Percentiles rank a stretch among this genome's conserved stretches.
These are phyloP conservation scores for Anas flavirostris DNA, from an alignment of 2,797 vertebrate species.

Conservation along the genomic window DNA sequence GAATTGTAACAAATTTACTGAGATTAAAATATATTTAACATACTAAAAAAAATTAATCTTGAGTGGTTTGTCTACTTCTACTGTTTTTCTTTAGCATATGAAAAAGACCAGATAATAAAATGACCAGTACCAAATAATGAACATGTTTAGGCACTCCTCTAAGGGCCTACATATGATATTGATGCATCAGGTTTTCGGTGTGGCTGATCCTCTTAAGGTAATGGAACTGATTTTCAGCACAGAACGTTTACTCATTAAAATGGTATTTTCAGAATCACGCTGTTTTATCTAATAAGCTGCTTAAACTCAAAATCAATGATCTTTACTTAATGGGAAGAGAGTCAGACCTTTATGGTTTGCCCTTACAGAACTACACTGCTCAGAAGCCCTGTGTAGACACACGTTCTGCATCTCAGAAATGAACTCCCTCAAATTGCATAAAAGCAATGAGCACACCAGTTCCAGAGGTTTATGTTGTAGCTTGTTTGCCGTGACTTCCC, in stretches of 20 bases:
- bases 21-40: not conserved
- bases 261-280: not conserved
- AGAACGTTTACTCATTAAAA: not conserved
- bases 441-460: accelerated
- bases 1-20: not conserved
- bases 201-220: not conserved
- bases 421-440: accelerated
- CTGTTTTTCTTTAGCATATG: not conserved
- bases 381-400: not conserved
- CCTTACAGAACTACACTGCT: not conserved
- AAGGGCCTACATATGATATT: accelerated
- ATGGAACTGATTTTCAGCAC: not conserved
- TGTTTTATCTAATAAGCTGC: not conserved
- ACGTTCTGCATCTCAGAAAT: not conserved
- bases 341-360: not conserved
- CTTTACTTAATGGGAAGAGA: not conserved
- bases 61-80: not conserved
- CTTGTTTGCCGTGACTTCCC: not conserved
- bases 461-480: not conserved
- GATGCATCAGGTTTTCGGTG: not conserved
- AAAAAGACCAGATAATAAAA: not conserved
- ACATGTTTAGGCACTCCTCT: not conserved
- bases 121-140: accelerated
- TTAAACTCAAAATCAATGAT: not conserved
- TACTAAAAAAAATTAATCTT: not conserved